phyloP scores from a whole-genome alignment of 64 coral and sea anemone genomes.

The Pocillopora damicornis region DNA sequence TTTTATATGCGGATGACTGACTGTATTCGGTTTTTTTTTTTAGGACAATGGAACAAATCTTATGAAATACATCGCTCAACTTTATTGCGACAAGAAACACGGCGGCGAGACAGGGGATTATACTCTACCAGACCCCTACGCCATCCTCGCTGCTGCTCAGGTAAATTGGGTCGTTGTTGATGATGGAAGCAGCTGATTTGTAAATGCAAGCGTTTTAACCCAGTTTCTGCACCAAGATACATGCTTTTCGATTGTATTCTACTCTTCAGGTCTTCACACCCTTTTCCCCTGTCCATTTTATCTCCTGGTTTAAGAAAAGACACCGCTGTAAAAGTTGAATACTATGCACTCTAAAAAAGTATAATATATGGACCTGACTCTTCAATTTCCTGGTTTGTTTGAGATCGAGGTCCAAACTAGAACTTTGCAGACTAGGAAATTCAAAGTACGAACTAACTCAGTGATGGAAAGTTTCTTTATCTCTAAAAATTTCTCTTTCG shows the following conservation, averaged over 20 bases:
- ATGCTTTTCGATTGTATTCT: too few relatives aligned
- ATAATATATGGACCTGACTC: too few relatives aligned
- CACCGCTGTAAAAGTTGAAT: too few relatives aligned
- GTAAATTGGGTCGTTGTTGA: not conserved
- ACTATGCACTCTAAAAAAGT: too few relatives aligned
- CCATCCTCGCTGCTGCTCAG: slow-evolving; percentile 75
- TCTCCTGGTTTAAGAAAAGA: too few relatives aligned
- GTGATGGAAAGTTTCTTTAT: not conserved
- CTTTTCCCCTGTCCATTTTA: too few relatives aligned
- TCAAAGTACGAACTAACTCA: not conserved
- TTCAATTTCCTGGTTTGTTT: too few relatives aligned
- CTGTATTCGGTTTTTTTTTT: not conserved
- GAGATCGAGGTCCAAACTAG: too few relatives aligned
- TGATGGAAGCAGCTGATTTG: not conserved
- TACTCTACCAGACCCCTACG: slow-evolving; percentile 76
- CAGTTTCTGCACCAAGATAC: too few relatives aligned
- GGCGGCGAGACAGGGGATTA: slow-evolving; percentile 67
- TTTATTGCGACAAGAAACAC: slow-evolving; percentile 67
- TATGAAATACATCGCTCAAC: slow-evolving; percentile 79
- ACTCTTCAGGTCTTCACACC: too few relatives aligned
- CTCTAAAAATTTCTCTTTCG: not conserved
- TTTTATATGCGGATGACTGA: not conserved
- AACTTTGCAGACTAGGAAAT: not conserved
- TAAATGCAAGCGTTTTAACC: not conserved
- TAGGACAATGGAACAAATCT: slow-evolving; percentile 78